phyloP scores from a whole-genome alignment of 2,888 invertebrate genomes.

The Trissonchulus latispiculum region DNA sequence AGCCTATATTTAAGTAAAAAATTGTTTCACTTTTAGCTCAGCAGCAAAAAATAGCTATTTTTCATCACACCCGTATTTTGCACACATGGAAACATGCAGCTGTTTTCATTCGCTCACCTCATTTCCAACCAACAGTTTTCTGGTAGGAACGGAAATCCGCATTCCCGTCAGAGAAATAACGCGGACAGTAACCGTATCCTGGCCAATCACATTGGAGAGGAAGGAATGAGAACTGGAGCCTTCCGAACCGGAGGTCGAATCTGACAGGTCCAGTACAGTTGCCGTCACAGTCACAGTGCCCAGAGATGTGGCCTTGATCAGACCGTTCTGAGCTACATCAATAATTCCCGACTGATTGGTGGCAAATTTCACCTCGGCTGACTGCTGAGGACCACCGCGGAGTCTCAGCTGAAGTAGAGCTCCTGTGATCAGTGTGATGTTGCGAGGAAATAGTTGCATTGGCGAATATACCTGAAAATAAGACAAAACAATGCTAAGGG shows the following conservation, averaged over 20 bases:
- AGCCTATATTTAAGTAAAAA: no score
- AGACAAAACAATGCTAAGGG: no score
- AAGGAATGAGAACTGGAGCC: no score
- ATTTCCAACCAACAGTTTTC: neutral
- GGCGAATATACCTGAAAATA: neutral
- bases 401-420: neutral
- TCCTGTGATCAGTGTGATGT: neutral
- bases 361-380: neutral
- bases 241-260: no score
- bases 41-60: no score
- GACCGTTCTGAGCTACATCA: neutral
- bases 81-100: no score
- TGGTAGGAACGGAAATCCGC: neutral
- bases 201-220: no score
- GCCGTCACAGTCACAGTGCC: neutral
- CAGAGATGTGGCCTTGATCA: neutral
- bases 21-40: no score
- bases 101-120: neutral
- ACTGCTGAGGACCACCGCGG: neutral
- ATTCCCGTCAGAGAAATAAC: neutral
- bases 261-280: neutral
- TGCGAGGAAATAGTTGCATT: neutral
- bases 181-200: neutral
- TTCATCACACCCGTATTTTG: no score
- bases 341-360: neutral